Evolutionary conservation across 1,140 invertebrate species (phyloP), one percentile per base, ranked within the genome.

Genomic region (Bombus pyrosoma): DNA sequence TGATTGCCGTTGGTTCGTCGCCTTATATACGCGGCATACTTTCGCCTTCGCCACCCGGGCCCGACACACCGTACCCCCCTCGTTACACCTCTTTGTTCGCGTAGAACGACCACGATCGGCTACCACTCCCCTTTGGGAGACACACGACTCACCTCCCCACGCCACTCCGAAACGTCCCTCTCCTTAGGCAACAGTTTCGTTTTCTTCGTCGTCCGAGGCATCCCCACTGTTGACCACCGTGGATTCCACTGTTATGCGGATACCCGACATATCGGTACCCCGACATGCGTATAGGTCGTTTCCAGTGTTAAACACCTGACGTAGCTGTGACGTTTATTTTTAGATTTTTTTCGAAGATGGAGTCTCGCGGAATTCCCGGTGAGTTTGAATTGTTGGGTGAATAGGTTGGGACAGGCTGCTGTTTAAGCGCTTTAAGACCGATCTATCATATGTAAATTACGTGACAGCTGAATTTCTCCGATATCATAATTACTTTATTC

Each of bases 11-110:
- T 93, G 94, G 95, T 95, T 95, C 94, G 92, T 95, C 95, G 95
- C 96, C 96, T 97, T 95, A 94, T 95, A 95, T 95, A 95, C 94
- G 90, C 94, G 92, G 92, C 94, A 93, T 94, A 95, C 95, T 95
- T 95, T 95, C 95, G 95, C 95, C 95, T 95, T 95, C 94, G 89
- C 87, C 87, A 91, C 92, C 92, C 92, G 90, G 82, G 85, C 89
- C 91, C 91, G 87, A 91, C 89, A 71, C 82, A 43, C 57, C 68
- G 76, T 91, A 91, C 86, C 93, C 93, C 94, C 94, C 93, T 92
- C 93, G 90, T 92, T 92, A 88, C 85, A 89, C 93, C 92, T 93
- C 93, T 94, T 93, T 94, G 93, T 94, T 93, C 93, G 89, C 90
- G 88, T 91, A 82, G 81, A 87, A 81, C 83, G 85, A 87, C 87